Evolutionary conservation across 1,140 invertebrate species (phyloP).

Genomic region (Drosophila arawakana): DNA sequence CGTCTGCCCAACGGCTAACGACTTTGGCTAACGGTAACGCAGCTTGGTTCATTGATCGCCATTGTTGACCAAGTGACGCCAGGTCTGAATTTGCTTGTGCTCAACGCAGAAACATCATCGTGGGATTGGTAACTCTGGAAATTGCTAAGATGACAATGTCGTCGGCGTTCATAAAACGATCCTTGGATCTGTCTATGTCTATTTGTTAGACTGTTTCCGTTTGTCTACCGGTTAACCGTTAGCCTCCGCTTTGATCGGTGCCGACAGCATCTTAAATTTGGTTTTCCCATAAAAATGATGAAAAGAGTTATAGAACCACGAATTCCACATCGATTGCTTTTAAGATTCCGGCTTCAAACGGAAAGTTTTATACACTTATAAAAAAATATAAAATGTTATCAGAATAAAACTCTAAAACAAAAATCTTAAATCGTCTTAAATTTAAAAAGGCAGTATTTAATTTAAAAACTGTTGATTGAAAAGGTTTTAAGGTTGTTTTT

Average conservation of each 20-base stretch:
- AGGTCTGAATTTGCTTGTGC: conserved; percentile 27
- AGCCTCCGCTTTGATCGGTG: conserved; percentile 22
- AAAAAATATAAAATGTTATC: too few species aligned
- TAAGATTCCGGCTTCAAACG: too few species aligned
- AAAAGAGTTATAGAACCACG: conserved; percentile 12
- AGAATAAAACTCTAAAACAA: too few species aligned
- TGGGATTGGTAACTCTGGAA: conserved; percentile 1
- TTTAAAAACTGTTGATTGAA: too few species aligned
- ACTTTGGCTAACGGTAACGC: conserved; percentile 21
- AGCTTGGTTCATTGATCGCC: conserved; percentile 9
- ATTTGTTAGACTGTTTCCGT: conserved; percentile 38
- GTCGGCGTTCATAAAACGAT: conserved; percentile 45
- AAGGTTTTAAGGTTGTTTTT: too few species aligned
- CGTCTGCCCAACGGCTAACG: not conserved
- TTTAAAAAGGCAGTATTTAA: too few species aligned
- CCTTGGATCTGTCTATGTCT: conserved; percentile 5
- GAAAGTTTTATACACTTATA: too few species aligned
- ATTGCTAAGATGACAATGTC: not conserved
- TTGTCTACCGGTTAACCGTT: conserved; percentile 24
- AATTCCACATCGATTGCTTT: not conserved
- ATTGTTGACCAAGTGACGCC: conserved; percentile 41
- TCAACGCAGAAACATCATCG: conserved; percentile 37
- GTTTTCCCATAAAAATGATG: not conserved
- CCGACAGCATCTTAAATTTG: conserved; percentile 14
- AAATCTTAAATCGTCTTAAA: too few species aligned